phyloP scores from a whole-genome alignment of 2,797 vertebrate species.

The Neostethus bicornis region DNA sequence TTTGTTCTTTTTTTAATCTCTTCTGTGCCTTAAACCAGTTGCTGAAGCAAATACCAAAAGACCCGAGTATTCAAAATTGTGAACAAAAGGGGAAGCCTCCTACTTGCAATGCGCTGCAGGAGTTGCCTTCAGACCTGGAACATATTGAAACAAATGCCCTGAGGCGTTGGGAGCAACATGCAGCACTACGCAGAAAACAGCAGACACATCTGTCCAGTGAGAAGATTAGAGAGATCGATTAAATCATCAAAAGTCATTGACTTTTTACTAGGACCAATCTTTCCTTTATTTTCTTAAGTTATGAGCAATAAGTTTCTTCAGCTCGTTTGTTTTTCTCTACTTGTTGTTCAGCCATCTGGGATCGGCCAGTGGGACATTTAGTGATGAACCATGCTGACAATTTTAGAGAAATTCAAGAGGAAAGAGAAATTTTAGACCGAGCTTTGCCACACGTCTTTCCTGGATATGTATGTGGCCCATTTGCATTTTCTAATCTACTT shows the following conservation, averaged over 20 bases:
- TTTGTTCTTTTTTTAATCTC: not conserved
- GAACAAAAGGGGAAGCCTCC: slow-evolving; percentile 23
- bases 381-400: slow-evolving; percentile 83
- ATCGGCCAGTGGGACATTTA: slow-evolving; percentile 80
- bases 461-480: slow-evolving; percentile 75
- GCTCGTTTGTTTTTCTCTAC: not conserved
- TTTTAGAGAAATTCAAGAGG: slow-evolving; percentile 85
- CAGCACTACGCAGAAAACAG: slow-evolving; percentile 80
- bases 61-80: slow-evolving; percentile 17
- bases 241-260: not conserved
- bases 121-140: slow-evolving; percentile 30
- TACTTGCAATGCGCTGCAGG: not conserved
- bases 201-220: slow-evolving; percentile 84
- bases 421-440: slow-evolving; percentile 79
- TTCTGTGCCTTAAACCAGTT: slow-evolving; percentile 70
- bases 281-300: not conserved
- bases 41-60: slow-evolving; percentile 64
- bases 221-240: slow-evolving; percentile 1
- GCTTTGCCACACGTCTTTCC: slow-evolving; percentile 76
- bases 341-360: slow-evolving; percentile 70
- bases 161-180: slow-evolving; percentile 83
- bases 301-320: not conserved
- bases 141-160: slow-evolving; percentile 80
- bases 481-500: not conserved
- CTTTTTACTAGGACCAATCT: not conserved